A percentile compares a stretch with the other conserved stretches of the same genome.
Evolutionary conservation across 2,888 invertebrate species (phyloP).

Genomic region (Eupithecia pulchellata): DNA sequence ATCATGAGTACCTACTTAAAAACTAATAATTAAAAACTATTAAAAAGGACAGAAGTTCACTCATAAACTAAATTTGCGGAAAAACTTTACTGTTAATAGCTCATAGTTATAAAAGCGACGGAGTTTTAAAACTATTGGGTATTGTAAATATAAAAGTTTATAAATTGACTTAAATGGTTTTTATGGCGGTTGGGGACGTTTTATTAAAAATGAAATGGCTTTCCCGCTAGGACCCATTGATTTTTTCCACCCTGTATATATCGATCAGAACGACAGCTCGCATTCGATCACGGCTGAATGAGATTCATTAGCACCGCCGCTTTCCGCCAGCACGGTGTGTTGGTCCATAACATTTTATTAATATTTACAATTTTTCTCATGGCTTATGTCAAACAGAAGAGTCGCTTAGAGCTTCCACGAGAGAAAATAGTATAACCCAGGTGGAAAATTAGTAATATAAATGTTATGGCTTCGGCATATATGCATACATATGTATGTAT

Average conservation of each 20-base stretch:
- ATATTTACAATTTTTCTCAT: too few species aligned
- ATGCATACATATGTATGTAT: too few species aligned
- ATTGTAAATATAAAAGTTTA: conserved; percentile 5
- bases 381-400: background rate
- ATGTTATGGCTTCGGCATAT: too few species aligned
- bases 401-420: background rate
- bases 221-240: too few species aligned
- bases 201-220: background rate
- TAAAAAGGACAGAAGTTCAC: background rate
- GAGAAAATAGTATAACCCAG: too few species aligned
- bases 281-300: conserved; percentile 4
- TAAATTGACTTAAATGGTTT: background rate
- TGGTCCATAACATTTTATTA: too few species aligned
- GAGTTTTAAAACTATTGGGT: background rate
- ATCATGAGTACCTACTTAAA: too few species aligned
- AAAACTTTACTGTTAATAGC: background rate
- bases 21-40: too few species aligned
- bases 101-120: background rate
- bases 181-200: background rate
- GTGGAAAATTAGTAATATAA: too few species aligned
- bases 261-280: background rate
- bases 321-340: background rate
- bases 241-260: too few species aligned
- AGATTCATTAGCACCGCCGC: conserved; percentile 13
- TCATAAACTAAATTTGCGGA: background rate